Evolutionary conservation across 2,113 vertebrate species (phyloP).

Genomic region (Penelope pileata): DNA sequence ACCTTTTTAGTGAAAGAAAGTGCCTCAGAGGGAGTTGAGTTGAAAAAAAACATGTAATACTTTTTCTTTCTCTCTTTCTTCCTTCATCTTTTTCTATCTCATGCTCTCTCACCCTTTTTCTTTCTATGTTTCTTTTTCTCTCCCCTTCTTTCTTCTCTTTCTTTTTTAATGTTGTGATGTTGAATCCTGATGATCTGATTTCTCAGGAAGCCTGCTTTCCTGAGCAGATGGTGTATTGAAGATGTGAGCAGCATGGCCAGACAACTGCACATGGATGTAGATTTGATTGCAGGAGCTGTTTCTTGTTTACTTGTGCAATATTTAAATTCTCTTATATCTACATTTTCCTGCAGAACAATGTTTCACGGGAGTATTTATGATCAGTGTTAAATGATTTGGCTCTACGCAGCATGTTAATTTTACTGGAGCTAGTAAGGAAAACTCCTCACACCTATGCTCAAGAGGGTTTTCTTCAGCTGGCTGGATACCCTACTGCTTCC

Average conservation of each 20-base stretch:
- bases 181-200: background rate
- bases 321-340: background rate
- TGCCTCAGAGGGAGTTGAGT: background rate
- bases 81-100: background rate
- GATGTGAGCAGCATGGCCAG: background rate
- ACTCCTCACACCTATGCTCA: background rate
- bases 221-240: background rate
- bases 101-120: too few species aligned
- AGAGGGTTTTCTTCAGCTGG: background rate
- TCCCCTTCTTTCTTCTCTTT: background rate
- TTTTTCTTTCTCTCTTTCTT: background rate
- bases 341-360: background rate
- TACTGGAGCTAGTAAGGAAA: background rate
- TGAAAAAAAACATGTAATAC: background rate
- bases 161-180: background rate
- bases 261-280: background rate
- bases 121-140: too few species aligned
- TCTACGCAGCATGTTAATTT: background rate
- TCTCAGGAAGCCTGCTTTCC: background rate
- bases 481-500: background rate
- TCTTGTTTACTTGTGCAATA: background rate
- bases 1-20: background rate
- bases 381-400: background rate
- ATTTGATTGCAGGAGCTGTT: background rate
- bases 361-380: background rate